These are phyloP conservation scores for Spodoptera picta DNA, from an alignment of 2,888 invertebrate genomes.

Conservation along the genomic window DNA sequence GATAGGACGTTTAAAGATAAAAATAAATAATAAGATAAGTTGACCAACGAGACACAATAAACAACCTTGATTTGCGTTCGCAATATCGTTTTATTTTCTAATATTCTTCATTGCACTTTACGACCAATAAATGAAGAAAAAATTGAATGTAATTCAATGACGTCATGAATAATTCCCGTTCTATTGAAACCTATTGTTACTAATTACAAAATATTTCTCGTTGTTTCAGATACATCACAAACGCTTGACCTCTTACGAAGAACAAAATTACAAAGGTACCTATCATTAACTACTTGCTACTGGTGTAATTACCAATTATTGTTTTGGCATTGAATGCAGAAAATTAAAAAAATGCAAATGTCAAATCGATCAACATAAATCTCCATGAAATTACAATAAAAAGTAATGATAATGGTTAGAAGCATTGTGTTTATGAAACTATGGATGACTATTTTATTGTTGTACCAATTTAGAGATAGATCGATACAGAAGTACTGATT, in stretches of 20 bases:
- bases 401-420: constrained; percentile 59
- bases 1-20: neutral
- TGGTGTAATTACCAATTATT: constrained; percentile 50
- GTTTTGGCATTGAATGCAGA: constrained; percentile 62
- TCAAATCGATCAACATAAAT: constrained; percentile 70
- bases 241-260: constrained; percentile 73
- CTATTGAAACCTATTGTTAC: constrained; percentile 33
- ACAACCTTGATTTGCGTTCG: neutral
- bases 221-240: constrained; percentile 80
- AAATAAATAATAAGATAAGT: neutral
- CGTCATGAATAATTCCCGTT: constrained; percentile 20
- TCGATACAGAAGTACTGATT: constrained; percentile 6
- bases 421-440: constrained; percentile 48
- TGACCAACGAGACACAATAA: neutral
- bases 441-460: constrained; percentile 34
- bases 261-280: constrained; percentile 81
- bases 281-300: constrained; percentile 43
- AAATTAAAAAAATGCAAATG: constrained; percentile 58
- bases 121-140: constrained; percentile 8
- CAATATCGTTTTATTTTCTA: neutral
- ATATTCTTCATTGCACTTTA: constrained; percentile 1
- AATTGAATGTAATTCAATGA: neutral
- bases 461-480: constrained; percentile 42
- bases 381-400: constrained; percentile 64
- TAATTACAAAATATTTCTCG: constrained; percentile 51